phyloP scores from a whole-genome alignment of 2,888 invertebrate species.

The Sphinx pinastri region DNA sequence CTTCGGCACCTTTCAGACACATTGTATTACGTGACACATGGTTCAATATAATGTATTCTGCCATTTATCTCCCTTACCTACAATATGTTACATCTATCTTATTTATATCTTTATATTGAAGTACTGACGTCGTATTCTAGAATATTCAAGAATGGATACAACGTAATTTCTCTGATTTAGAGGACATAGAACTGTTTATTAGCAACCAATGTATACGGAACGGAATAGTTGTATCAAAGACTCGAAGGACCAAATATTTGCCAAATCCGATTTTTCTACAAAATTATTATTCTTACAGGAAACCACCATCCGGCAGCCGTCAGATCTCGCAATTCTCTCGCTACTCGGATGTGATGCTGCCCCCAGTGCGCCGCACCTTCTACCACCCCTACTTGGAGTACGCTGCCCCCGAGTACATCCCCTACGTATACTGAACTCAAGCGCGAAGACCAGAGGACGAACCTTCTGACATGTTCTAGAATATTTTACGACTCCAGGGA shows the following conservation, averaged over 20 bases:
- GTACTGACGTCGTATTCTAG: too few species aligned
- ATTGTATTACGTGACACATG: not conserved
- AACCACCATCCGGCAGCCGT: conserved; percentile 72
- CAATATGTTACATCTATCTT: too few species aligned
- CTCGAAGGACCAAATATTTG: too few species aligned
- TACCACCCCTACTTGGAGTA: conserved; percentile 70
- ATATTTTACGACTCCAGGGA: conserved; percentile 48
- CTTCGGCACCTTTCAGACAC: not conserved
- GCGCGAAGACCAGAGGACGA: conserved; percentile 47
- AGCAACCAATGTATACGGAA: too few species aligned
- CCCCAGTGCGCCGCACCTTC: conserved; percentile 67
- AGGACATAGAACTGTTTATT: too few species aligned
- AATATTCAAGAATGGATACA: too few species aligned
- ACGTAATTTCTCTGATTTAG: too few species aligned
- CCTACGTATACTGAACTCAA: conserved; percentile 68
- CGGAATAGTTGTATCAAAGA: too few species aligned
- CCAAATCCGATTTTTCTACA: not conserved
- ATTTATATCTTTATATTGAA: too few species aligned
- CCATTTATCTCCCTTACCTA: not conserved
- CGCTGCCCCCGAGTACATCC: conserved; percentile 65
- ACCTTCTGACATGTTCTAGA: conserved; percentile 52
- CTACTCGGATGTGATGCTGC: conserved; percentile 77
- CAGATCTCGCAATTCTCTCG: conserved; percentile 78
- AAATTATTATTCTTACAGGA: conserved; percentile 53
- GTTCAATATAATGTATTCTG: not conserved